Percentiles rank a stretch among this genome's conserved stretches.
Conservation (phyloP, 2,113 vertebrate genomes). For the Cephalopterus ornatus region DNA sequence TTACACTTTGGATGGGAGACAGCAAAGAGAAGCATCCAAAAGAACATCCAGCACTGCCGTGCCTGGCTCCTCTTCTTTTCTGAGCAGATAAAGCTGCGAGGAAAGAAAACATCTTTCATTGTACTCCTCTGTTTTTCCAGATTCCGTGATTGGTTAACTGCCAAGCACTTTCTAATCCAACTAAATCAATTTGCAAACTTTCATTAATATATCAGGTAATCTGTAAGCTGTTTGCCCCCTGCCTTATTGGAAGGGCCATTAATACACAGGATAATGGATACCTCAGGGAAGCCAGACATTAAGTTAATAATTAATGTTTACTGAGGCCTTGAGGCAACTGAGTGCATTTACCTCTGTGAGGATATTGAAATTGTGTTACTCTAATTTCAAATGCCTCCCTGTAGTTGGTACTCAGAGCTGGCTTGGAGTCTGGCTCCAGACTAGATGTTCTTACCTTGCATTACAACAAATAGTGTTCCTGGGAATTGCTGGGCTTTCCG, state of each 20-base stretch:
- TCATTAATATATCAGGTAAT: conserved; percentile 66
- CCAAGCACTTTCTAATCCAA: conserved; percentile 55
- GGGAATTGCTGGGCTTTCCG: neutral
- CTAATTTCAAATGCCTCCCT: conserved; percentile 4
- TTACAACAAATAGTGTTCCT: neutral
- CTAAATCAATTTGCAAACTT: conserved; percentile 74
- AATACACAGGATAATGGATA: conserved; percentile 66
- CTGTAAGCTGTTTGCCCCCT: conserved; percentile 69
- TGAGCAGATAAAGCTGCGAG: conserved; percentile 12
- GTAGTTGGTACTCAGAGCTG: neutral
- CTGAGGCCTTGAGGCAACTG: conserved; percentile 57
- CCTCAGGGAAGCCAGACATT: conserved; percentile 62
- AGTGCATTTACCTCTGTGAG: conserved; percentile 60
- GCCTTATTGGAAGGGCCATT: conserved; percentile 40
- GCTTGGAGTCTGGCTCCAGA: neutral
- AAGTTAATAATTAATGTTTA: conserved; percentile 74
- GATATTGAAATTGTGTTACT: conserved; percentile 5
- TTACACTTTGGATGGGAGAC: neutral
- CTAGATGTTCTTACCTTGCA: neutral
- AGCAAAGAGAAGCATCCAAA: conserved; percentile 10
- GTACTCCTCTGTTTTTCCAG: neutral
- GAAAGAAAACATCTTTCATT: neutral
- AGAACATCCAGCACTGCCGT: neutral
- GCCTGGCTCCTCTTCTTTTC: neutral
- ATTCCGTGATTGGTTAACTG: conserved; percentile 18